These are phyloP conservation scores for Octodonta nipae DNA, from an alignment of 2,888 invertebrate species.

Conservation along the genomic window DNA sequence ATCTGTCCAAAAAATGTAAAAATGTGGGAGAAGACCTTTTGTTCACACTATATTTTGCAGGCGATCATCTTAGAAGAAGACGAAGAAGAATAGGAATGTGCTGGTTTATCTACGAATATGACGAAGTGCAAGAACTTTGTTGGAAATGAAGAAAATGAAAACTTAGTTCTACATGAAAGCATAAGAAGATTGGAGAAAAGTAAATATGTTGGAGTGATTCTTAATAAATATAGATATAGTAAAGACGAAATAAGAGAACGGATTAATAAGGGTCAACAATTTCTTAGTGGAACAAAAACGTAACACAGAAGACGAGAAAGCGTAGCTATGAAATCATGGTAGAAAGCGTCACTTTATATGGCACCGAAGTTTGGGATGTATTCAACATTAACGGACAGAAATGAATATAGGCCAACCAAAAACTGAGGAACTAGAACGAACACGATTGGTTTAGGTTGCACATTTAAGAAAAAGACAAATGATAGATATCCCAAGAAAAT, in stretches of 20 bases:
- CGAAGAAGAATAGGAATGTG: background rate
- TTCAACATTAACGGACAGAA: background rate
- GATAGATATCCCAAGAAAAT: background rate
- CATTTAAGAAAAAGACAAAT: constrained; percentile 1
- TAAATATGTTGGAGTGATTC: background rate
- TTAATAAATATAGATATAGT: constrained; percentile 1
- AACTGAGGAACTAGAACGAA: background rate
- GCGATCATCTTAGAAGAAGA: background rate
- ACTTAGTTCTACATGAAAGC: background rate
- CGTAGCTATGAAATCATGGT: constrained; percentile 1
- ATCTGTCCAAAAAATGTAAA: background rate
- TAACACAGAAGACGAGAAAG: constrained; percentile 1
- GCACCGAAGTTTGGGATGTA: constrained; percentile 1
- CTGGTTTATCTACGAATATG: background rate
- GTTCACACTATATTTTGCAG: constrained; percentile 1
- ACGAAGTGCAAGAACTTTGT: background rate
- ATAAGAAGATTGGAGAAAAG: constrained; percentile 1
- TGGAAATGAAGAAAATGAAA: background rate
- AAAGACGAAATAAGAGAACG: constrained; percentile 1
- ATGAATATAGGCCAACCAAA: background rate
- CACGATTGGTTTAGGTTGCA: background rate
- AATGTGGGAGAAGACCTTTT: background rate
- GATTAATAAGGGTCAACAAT: background rate
- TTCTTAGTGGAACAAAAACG: background rate
- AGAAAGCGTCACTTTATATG: constrained; percentile 1